Percentiles rank a stretch among this genome's conserved stretches.
Conservation (phyloP, 2,888 invertebrate species). For the Pecten maximus region DNA sequence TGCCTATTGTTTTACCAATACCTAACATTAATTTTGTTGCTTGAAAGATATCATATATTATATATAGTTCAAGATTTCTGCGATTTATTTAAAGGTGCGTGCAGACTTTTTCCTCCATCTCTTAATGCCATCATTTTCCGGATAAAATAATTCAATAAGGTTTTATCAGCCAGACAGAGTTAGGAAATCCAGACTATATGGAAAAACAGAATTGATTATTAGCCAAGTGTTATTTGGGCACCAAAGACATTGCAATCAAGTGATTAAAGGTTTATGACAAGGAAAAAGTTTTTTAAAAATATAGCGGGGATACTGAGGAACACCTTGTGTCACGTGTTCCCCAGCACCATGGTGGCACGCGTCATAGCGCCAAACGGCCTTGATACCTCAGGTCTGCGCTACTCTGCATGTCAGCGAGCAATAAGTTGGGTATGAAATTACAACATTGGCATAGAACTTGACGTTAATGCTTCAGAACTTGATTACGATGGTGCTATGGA, state of each 20-base stretch:
- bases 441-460: constrained; percentile 52
- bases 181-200: constrained; percentile 17
- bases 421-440: constrained; percentile 46
- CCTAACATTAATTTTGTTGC: not conserved
- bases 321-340: not conserved
- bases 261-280: constrained; percentile 6
- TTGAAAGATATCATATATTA: not conserved
- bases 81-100: constrained; percentile 16
- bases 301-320: not conserved
- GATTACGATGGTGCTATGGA: constrained; percentile 47
- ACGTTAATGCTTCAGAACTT: constrained; percentile 50
- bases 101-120: constrained; percentile 31
- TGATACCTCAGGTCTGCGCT: not conserved
- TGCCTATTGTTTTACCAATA: not conserved
- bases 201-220: constrained; percentile 16
- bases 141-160: constrained; percentile 28
- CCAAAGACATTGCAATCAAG: not conserved
- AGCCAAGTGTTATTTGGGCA: not conserved
- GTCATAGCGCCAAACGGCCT: constrained; percentile 9
- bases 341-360: not conserved
- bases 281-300: not conserved
- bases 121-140: constrained; percentile 18
- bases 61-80: not conserved
- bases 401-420: constrained; percentile 38
- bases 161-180: constrained; percentile 24